A percentile compares a stretch with the other conserved stretches of the same genome.
These are phyloP conservation scores for Triops cancriformis DNA, from an alignment of 1,140 invertebrate genomes.

Conservation along the genomic window DNA sequence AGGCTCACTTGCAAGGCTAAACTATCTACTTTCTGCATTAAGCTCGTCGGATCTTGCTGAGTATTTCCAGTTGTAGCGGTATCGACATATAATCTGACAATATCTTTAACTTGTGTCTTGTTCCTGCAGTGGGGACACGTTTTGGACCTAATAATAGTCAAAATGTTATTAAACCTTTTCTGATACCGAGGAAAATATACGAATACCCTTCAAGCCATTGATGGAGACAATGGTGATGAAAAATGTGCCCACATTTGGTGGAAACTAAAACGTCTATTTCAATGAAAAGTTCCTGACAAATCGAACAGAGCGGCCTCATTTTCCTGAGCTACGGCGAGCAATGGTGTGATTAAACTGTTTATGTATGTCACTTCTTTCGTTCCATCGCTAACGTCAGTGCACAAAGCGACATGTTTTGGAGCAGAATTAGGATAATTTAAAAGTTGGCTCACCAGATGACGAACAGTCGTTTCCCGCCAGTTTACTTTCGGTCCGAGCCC, in stretches of 20 bases:
- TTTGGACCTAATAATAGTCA: conserved; percentile 16
- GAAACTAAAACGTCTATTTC: conserved; percentile 31
- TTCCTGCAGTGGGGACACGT: conserved; percentile 23
- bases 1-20: not conserved
- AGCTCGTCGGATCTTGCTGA: not conserved
- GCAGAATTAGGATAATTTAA: too few species aligned
- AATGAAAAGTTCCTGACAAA: conserved; percentile 28
- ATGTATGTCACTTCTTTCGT: too few species aligned
- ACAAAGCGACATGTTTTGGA: too few species aligned
- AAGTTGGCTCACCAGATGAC: too few species aligned
- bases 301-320: conserved; percentile 24
- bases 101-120: not conserved
- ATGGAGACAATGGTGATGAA: conserved; percentile 23
- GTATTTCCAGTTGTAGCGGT: not conserved
- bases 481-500: too few species aligned
- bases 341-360: too few species aligned
- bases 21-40: not conserved
- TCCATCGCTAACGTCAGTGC: too few species aligned
- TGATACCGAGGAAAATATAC: not conserved
- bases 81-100: conserved; percentile 19
- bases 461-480: too few species aligned
- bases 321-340: not conserved
- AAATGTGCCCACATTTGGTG: conserved; percentile 27
- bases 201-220: conserved; percentile 26
- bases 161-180: not conserved